Conservation (phyloP, 1,140 invertebrate species). For the Drosophila setifemur region DNA sequence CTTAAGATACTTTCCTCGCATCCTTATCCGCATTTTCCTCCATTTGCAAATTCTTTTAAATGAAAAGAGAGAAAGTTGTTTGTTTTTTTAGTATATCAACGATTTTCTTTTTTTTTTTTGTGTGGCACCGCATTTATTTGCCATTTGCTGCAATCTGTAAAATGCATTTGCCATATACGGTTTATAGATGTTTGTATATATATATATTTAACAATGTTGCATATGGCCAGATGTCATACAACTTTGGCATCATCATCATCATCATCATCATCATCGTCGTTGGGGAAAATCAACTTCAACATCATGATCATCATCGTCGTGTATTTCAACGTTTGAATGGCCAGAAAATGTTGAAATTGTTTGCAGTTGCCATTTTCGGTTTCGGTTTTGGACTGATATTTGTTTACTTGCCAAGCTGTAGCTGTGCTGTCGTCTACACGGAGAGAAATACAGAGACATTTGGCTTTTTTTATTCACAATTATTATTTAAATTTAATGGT, state of each 20-base stretch:
- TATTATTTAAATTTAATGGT: no score
- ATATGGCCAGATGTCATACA: constrained; percentile 37
- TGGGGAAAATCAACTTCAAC: constrained; percentile 20
- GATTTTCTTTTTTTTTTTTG: no score
- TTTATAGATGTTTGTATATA: not conserved
- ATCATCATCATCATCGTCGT: constrained; percentile 20
- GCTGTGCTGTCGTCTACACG: no score
- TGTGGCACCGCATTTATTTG: constrained; percentile 43
- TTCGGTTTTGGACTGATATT: constrained; percentile 11
- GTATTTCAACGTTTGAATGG: constrained; percentile 17
- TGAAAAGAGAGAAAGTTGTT: constrained; percentile 12
- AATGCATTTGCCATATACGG: constrained; percentile 38
- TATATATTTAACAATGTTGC: constrained; percentile 26
- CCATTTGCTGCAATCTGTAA: constrained; percentile 39
- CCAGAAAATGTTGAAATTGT: constrained; percentile 24
- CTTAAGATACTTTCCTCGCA: no score
- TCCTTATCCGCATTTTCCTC: not conserved
- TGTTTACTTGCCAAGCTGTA: constrained; percentile 14
- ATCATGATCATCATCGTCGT: constrained; percentile 20
- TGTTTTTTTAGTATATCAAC: no score
- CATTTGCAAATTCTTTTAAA: constrained; percentile 18
- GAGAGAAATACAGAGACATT: not conserved
- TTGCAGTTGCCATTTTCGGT: constrained; percentile 7
- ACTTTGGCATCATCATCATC: constrained; percentile 26
- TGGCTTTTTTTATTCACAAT: not conserved